These are phyloP conservation scores for Polypterus senegalus DNA, from an alignment of 2,113 vertebrate genomes.

Conservation along the genomic window DNA sequence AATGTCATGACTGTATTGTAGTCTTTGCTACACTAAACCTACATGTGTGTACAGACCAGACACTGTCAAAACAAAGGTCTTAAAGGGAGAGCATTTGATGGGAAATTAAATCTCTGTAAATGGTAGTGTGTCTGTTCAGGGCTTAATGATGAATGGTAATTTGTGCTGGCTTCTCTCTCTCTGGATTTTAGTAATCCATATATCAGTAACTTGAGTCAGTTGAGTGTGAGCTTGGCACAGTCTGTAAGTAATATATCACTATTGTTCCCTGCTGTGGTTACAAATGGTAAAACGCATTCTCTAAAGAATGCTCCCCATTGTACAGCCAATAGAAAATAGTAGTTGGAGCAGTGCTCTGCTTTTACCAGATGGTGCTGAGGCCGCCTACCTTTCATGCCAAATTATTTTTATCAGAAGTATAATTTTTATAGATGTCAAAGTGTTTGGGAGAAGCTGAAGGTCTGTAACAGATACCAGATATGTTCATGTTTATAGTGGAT, in stretches of 20 bases:
- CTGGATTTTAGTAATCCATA: slow-evolving; percentile 20
- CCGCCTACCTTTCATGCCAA: slow-evolving; percentile 32
- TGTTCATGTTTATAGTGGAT: too few species aligned
- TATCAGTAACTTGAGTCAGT: slow-evolving; percentile 19
- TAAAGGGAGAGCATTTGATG: too few species aligned
- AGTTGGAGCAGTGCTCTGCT: slow-evolving; percentile 46
- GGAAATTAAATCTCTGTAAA: too few species aligned
- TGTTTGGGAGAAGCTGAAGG: too few species aligned
- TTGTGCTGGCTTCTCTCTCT: slow-evolving; percentile 19
- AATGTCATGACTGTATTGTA: too few species aligned
- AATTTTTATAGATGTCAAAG: too few species aligned
- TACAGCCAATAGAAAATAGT: slow-evolving; percentile 39
- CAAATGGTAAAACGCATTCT: slow-evolving; percentile 40
- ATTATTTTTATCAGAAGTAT: slow-evolving; percentile 27
- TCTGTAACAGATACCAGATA: too few species aligned
- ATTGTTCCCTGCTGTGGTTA: slow-evolving; percentile 33
- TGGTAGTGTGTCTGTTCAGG: slow-evolving; percentile 13
- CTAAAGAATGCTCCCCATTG: slow-evolving; percentile 42
- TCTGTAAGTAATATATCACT: slow-evolving; percentile 26
- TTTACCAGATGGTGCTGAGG: slow-evolving; percentile 55
- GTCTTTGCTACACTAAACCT: too few species aligned
- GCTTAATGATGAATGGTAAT: slow-evolving; percentile 24
- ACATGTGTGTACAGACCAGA: too few species aligned
- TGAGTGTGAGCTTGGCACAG: slow-evolving; percentile 25
- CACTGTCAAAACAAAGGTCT: too few species aligned